phyloP scores from a whole-genome alignment of 2,113 vertebrate genomes.

The Mesitornis unicolor region DNA sequence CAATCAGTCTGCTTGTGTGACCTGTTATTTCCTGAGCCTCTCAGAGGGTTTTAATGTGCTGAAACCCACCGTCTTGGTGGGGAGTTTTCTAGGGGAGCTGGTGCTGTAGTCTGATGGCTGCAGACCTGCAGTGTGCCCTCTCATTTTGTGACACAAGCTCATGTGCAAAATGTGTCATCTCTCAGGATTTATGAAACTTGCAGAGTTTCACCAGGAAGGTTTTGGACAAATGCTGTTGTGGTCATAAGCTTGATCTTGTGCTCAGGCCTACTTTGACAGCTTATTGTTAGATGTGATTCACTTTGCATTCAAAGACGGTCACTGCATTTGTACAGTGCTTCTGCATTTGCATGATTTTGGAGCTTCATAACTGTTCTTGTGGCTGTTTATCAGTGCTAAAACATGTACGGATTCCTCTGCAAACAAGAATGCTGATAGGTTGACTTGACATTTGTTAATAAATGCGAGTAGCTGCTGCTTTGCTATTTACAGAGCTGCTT shows the following conservation, averaged over 20 bases:
- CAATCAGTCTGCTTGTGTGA: fast-evolving
- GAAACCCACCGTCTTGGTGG: not conserved
- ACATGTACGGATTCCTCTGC: not conserved
- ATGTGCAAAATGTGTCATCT: not conserved
- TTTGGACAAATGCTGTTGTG: not conserved
- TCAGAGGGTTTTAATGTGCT: not conserved
- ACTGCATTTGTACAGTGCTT: not conserved
- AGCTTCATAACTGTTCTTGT: not conserved
- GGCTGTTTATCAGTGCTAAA: not conserved
- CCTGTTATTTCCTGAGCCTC: not conserved
- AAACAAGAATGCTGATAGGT: not conserved
- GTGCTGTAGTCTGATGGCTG: fast-evolving
- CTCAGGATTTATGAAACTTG: not conserved
- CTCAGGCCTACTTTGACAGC: not conserved
- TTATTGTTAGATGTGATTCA: not conserved
- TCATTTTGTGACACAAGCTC: not conserved
- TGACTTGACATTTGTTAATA: not conserved
- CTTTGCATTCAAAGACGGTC: not conserved
- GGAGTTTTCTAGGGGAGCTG: not conserved
- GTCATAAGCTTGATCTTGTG: not conserved
- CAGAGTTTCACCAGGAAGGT: not conserved
- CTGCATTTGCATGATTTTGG: not conserved
- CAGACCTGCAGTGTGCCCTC: not conserved
- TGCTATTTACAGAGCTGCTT: not conserved
- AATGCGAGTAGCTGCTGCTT: not conserved